Percentiles rank a stretch among this genome's conserved stretches.
phyloP scores from a whole-genome alignment of 2,797 vertebrate genomes.

The Tragelaphus oryx region DNA sequence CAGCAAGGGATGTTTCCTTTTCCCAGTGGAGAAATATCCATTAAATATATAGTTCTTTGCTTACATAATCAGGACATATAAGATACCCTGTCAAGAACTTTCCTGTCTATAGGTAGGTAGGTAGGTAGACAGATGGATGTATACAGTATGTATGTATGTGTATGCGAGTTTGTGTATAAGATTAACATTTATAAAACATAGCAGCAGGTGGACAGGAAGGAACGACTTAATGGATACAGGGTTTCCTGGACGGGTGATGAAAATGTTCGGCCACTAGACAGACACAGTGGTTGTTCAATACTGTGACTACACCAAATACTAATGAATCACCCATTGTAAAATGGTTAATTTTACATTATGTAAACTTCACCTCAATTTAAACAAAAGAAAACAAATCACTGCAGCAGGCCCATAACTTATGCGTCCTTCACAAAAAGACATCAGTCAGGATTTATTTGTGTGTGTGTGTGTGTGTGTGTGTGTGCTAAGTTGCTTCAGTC shows the following conservation, averaged over 20 bases:
- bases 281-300: background rate
- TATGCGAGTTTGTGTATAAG: background rate
- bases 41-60: background rate
- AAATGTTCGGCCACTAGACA: background rate
- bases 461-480: background rate
- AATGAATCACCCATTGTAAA: background rate
- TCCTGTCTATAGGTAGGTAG: background rate
- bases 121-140: background rate
- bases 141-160: no score
- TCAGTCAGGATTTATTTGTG: background rate
- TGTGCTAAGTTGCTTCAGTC: background rate
- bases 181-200: background rate
- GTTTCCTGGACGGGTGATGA: background rate
- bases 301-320: background rate
- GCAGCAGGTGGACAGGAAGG: background rate
- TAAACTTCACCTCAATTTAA: background rate
- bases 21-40: background rate
- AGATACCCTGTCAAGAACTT: background rate
- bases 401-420: background rate
- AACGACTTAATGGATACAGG: background rate
- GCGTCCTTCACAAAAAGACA: background rate
- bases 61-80: slow-evolving; percentile 9
- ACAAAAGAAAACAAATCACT: background rate
- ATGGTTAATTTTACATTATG: background rate
- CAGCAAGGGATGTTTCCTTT: background rate